Evolutionary conservation across 2,888 invertebrate species (phyloP), one percentile per base, ranked within the genome.

Genomic region (Stenodera caucasica): DNA sequence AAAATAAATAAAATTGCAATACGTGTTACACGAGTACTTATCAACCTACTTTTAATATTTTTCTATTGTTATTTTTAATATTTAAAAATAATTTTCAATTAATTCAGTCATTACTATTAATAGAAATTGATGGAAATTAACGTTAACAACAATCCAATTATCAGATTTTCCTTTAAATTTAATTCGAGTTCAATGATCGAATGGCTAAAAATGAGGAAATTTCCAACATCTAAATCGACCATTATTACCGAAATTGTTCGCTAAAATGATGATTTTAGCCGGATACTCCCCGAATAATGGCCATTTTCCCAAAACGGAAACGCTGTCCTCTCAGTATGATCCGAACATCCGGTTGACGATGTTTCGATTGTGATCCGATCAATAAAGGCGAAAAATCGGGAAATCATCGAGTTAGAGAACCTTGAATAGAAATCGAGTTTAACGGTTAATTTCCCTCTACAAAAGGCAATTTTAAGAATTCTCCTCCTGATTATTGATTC

Each of bases 361-460:
- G 2, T 11, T 40, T 11, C 11, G 8, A 12, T 35, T 35, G n/a
- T 12, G n/a, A 37, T 15, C 14, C 0, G 8, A 15, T 26, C 9
- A 21, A 18, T 8, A 40, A 0, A 37, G 14, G 15, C 37, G 37
- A 15, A 37, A 37, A 15, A 37, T 37, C 15, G 7, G 6, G 23
- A 40, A 23, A 23, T 23, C 21, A 1, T 45, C 23, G n/a, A 21
- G 5, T 26, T 26, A 12, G 9, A 37, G 8, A 45, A 23, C 45
- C 45, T 45, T 45, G 45, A 45, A 23, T 45, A 23, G 23, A 45
- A 45, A 45, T 45, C n/a, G 45, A 21, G 21, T 23, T 45, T 23
- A 45, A 45, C 45, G 12, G 23, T 45, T 6, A 45, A 45, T 45
- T 45, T 45, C 45, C 45, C 7, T 45, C 45, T 21, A 23, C 23